Conservation (phyloP, 2,888 invertebrate species). For the Andrena fulva region DNA sequence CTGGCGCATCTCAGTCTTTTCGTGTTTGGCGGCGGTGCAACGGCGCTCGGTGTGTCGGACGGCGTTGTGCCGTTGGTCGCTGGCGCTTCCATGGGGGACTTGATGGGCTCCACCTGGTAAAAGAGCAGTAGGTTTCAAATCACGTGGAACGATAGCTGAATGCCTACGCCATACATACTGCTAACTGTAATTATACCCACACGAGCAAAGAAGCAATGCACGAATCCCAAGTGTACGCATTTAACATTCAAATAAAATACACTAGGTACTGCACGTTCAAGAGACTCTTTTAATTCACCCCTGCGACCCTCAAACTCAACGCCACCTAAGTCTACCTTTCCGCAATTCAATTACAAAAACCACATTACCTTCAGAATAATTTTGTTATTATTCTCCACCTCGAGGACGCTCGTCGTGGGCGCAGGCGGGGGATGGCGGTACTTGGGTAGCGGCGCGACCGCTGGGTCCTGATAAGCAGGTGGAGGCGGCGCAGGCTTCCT, state of each 20-base stretch:
- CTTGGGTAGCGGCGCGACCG: slow-evolving; percentile 68
- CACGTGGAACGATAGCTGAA: no score
- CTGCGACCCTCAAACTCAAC: no score
- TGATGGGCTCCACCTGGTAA: slow-evolving; percentile 69
- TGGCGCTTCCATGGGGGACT: slow-evolving; percentile 68
- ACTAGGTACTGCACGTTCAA: no score
- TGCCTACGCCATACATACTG: no score
- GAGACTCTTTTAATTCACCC: no score
- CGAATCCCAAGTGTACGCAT: no score
- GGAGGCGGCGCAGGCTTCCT: slow-evolving; percentile 74
- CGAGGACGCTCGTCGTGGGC: slow-evolving; percentile 72
- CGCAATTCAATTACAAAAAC: not conserved
- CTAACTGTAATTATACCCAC: no score
- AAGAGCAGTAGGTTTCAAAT: no score
- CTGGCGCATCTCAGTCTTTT: slow-evolving; percentile 83
- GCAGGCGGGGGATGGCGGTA: slow-evolving; percentile 64
- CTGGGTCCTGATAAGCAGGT: slow-evolving; percentile 74
- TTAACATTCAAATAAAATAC: no score
- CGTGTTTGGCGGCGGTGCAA: slow-evolving; percentile 67
- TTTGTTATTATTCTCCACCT: slow-evolving; percentile 79
- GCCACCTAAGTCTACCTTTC: not conserved
- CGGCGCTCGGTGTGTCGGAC: slow-evolving; percentile 52
- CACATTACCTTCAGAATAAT: slow-evolving; percentile 73
- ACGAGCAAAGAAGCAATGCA: no score
- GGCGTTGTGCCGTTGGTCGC: slow-evolving; percentile 71